Conservation (phyloP, 2,797 vertebrate species). For the Dryobates pubescens region DNA sequence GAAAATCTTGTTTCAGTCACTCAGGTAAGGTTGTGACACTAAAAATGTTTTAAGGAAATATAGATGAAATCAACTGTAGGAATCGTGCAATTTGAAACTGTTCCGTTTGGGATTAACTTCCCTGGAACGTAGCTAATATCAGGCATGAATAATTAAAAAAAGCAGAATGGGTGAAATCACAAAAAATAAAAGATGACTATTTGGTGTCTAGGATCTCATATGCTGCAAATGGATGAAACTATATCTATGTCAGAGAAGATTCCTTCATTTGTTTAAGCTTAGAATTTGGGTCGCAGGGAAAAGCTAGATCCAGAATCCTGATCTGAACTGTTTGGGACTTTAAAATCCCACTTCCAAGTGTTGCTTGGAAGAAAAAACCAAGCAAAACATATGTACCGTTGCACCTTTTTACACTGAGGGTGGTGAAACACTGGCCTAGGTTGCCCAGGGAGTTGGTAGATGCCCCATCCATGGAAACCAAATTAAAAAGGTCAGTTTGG, state of each 20-base stretch:
- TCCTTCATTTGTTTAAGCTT: neutral
- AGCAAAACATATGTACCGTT: too few relatives aligned
- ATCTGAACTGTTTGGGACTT: neutral
- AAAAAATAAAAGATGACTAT: constrained; percentile 12
- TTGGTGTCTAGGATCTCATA: neutral
- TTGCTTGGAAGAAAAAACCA: neutral
- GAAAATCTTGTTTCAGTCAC: constrained; percentile 78
- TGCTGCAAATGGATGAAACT: neutral
- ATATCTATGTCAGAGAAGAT: neutral
- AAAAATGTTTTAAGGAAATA: constrained; percentile 56
- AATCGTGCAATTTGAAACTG: constrained; percentile 2
- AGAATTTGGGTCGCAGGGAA: neutral
- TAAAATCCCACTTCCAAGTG: neutral
- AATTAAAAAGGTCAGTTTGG: too few relatives aligned
- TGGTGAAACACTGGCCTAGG: too few relatives aligned
- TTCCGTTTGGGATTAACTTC: neutral
- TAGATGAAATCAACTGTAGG: constrained; percentile 14
- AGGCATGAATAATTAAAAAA: constrained; percentile 34
- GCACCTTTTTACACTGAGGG: too few relatives aligned
- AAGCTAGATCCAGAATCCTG: neutral
- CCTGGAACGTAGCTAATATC: neutral
- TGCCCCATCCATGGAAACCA: too few relatives aligned
- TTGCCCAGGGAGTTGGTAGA: too few relatives aligned
- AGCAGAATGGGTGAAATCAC: neutral
- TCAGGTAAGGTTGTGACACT: constrained; percentile 79